Conservation (phyloP, 2,113 vertebrate genomes). For the Toxotes jaculatrix region DNA sequence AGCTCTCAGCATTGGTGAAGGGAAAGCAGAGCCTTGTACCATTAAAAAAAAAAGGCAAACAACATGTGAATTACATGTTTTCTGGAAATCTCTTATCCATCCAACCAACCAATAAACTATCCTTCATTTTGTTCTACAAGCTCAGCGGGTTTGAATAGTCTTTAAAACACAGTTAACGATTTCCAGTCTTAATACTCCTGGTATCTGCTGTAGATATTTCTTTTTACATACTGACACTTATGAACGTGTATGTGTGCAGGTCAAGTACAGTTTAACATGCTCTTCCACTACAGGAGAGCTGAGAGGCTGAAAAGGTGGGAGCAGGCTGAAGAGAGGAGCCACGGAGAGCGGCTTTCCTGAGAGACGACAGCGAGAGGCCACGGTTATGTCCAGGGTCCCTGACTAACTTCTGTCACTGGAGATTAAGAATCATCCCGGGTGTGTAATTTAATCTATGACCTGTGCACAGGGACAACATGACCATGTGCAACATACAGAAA, state of each 20-base stretch:
- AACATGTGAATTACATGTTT: conserved; percentile 14
- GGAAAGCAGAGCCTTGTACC: conserved; percentile 29
- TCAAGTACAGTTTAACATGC: conserved; percentile 11
- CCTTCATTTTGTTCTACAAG: conserved; percentile 40
- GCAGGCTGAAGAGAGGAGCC: conserved; percentile 45
- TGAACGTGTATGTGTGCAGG: conserved; percentile 18
- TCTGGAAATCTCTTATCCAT: neutral
- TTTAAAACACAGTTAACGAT: conserved; percentile 33
- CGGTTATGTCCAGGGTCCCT: conserved; percentile 28
- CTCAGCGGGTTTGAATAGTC: conserved; percentile 34
- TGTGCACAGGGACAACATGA: neutral
- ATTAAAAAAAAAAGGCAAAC: conserved; percentile 54
- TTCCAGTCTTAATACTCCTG: conserved; percentile 26
- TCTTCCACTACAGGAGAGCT: conserved; percentile 13
- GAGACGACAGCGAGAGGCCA: conserved; percentile 63
- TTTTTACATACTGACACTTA: conserved; percentile 14
- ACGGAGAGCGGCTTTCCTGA: conserved; percentile 74
- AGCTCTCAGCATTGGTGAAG: conserved; percentile 12
- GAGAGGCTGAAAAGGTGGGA: conserved; percentile 23
- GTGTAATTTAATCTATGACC: neutral
- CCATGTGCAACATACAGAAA: conserved; percentile 2
- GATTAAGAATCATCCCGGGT: neutral
- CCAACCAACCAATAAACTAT: neutral
- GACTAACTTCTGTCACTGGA: conserved; percentile 4
- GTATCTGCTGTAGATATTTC: conserved; percentile 8